Conservation (phyloP, 2,888 invertebrate genomes). For the Limnephilus lunatus region DNA sequence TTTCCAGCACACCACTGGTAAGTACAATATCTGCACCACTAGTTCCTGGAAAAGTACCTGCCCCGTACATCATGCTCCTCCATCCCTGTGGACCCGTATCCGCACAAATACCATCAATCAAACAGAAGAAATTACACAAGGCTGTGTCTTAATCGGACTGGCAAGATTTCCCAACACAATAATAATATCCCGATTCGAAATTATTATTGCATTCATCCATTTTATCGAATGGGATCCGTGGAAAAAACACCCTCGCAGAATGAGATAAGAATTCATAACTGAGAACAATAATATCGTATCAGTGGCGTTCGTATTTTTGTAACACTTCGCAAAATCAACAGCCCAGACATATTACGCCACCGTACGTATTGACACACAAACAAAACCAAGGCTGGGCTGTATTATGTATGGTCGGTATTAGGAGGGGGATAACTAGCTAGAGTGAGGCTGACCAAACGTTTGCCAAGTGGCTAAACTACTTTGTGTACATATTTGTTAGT, state of each 20-base stretch:
- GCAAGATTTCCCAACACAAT: conserved; percentile 16
- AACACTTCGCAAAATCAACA: conserved; percentile 40
- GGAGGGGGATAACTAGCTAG: background rate
- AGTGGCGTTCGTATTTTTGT: conserved; percentile 40
- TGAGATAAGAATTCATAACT: conserved; percentile 29
- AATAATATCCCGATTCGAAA: background rate
- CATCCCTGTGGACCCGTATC: background rate
- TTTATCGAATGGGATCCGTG: conserved; percentile 9
- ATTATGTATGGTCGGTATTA: background rate
- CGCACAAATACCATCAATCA: conserved; percentile 3
- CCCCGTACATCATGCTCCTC: background rate
- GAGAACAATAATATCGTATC: conserved; percentile 22
- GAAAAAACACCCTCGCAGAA: conserved; percentile 1
- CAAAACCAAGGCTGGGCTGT: background rate
- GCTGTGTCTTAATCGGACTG: background rate
- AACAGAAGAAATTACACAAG: conserved; percentile 4
- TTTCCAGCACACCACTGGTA: background rate
- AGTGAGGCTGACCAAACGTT: background rate
- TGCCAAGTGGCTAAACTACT: background rate
- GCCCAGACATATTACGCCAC: conserved; percentile 11
- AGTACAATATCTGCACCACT: background rate
- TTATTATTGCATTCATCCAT: background rate
- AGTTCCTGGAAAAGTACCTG: background rate
- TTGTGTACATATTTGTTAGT: background rate
- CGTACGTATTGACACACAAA: conserved; percentile 14